Evolutionary conservation across 2,113 vertebrate genomes (phyloP), one percentile per base, ranked within the genome.

Genomic region (Benthochromis sp.): DNA sequence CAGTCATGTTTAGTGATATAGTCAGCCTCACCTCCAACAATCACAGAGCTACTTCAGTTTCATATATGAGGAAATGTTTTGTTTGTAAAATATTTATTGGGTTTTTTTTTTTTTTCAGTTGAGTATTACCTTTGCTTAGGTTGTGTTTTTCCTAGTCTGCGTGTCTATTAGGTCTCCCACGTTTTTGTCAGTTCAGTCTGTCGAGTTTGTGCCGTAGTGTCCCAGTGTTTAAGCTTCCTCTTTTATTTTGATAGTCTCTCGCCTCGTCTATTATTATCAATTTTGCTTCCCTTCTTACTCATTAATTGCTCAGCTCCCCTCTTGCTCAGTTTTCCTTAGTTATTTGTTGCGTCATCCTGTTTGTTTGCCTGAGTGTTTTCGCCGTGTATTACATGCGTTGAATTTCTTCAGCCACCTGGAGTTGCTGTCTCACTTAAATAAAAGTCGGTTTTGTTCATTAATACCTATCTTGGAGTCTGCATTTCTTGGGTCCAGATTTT

Each of bases 191-290:
- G 10, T 66, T 66, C 1, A 4, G 61, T 66, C 34, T 66, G 34
- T 12, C 0, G 1, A 0, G 6, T 66, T 38, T 38, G 19, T 38
- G 17, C 19, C 4, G 0, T 38, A 1, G 3, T 38, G 19, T 66
- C 61, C 19, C 19, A 8, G 19, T 66, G 10, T 38, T 38, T 66
- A 38, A 2, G 7, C 34, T 8, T 21, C 34, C 61, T 38, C 34
- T 21, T 66, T 66, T 66, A 66, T 66, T 66, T 38, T 66, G 61
- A 66, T 66, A 66, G 61, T 21, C 34, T 66, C 34, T 69, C 3
- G 2, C 61, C 61, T 38, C 19, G 1, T 66, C 3, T 66, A 21
- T 38, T 61, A 61, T 34, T 4, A 19, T 7, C 9, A 61, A 31
- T 61, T 66, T 38, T 21, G 7, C 61, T 13, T 66, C 19, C 61